Percentiles rank a stretch among this genome's conserved stretches.
Conservation (phyloP, 2,113 vertebrate species). For the Spea multiplicata region DNA sequence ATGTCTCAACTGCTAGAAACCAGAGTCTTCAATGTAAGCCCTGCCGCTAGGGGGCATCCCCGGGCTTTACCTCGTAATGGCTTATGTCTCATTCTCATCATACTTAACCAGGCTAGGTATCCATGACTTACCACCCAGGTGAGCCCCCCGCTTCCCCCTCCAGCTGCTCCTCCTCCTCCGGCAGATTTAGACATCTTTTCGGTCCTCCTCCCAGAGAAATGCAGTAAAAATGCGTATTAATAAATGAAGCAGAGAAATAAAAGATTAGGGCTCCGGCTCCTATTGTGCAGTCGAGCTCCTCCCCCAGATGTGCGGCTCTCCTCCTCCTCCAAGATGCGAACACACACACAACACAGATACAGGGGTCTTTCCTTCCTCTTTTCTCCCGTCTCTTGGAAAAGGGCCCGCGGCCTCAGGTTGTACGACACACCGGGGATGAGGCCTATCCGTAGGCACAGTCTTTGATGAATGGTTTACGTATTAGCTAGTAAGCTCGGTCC, state of each 20-base stretch:
- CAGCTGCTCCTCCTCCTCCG: slow-evolving; percentile 68
- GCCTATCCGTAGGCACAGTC: neutral
- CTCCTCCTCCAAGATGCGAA: neutral
- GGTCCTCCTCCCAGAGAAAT: slow-evolving; percentile 5
- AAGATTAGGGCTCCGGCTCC: neutral
- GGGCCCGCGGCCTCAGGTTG: neutral
- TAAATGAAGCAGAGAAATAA: slow-evolving; percentile 37
- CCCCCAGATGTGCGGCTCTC: neutral
- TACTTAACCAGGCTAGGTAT: too few species aligned
- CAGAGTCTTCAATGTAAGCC: too few species aligned
- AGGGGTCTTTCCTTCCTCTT: neutral
- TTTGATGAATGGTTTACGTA: neutral
- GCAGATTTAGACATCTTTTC: slow-evolving; percentile 84
- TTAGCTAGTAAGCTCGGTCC: neutral
- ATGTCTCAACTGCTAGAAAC: too few species aligned
- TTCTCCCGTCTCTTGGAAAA: neutral
- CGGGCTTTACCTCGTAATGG: too few species aligned
- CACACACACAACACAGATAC: neutral
- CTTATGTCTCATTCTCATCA: too few species aligned
- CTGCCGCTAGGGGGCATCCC: too few species aligned
- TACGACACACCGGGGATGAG: neutral
- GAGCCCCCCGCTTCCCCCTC: slow-evolving; percentile 56
- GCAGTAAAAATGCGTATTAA: slow-evolving; percentile 40
- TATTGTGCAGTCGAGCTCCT: slow-evolving; percentile 33
- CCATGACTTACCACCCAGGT: slow-evolving; percentile 59